Evolutionary conservation across 2,888 invertebrate genomes (phyloP).

Genomic region (Coelopa pilipes): DNA sequence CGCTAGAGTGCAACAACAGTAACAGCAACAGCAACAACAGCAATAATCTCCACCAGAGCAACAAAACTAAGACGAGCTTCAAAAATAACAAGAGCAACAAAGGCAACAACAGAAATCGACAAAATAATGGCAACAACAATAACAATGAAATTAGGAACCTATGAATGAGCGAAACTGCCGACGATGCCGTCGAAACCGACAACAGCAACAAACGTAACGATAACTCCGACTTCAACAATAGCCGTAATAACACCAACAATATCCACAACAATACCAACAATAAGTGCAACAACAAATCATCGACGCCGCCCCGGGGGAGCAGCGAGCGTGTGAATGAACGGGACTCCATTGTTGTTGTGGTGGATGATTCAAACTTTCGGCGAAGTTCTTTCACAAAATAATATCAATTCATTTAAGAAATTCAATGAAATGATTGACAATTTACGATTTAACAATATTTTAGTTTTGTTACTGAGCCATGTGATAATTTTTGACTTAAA

Average conservation of each 20-base stretch:
- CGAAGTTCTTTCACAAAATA: too few species aligned
- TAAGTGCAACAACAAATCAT: too few species aligned
- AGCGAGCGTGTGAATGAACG: too few species aligned
- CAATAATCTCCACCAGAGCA: conserved; percentile 4
- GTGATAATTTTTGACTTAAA: too few species aligned
- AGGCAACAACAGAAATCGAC: neutral
- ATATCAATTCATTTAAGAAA: too few species aligned
- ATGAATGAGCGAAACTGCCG: neutral
- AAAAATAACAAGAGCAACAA: neutral
- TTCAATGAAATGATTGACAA: too few species aligned
- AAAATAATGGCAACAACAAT: neutral
- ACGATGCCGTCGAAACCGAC: neutral
- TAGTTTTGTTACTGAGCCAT: too few species aligned
- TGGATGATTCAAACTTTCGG: too few species aligned
- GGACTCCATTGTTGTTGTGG: too few species aligned
- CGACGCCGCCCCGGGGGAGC: too few species aligned
- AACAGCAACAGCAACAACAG: conserved; percentile 3
- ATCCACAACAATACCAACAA: too few species aligned
- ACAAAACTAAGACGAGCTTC: neutral
- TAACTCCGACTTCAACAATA: neutral
- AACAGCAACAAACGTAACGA: neutral
- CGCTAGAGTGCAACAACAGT: neutral
- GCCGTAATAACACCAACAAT: neutral
- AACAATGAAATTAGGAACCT: neutral
- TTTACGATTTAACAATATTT: too few species aligned